phyloP scores from a whole-genome alignment of 2,888 invertebrate species.

The Agrochola lychnidis region DNA sequence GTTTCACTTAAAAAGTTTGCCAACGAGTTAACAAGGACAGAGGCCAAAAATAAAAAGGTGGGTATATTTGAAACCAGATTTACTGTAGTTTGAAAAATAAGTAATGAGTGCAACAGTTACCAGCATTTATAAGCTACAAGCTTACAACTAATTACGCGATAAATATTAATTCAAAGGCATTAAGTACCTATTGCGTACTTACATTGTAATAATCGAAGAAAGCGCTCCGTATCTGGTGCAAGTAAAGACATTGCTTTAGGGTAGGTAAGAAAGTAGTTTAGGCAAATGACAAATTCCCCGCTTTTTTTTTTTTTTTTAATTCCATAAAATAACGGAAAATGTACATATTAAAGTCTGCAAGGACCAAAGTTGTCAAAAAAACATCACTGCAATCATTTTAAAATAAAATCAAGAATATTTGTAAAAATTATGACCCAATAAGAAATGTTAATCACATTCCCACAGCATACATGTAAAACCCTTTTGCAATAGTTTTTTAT shows the following conservation, averaged over 20 bases:
- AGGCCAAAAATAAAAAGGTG: not conserved
- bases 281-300: not conserved
- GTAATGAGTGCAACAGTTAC: not conserved
- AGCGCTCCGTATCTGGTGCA: slow-evolving; percentile 33
- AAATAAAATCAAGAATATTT: too few species aligned
- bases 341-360: not conserved
- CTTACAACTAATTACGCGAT: not conserved
- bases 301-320: too few species aligned
- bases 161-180: not conserved
- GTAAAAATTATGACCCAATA: not conserved
- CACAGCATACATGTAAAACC: not conserved
- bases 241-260: slow-evolving; percentile 22
- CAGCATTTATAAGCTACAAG: not conserved
- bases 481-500: not conserved
- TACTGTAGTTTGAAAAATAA: not conserved
- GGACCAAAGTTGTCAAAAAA: too few species aligned
- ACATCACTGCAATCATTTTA: too few species aligned
- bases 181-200: slow-evolving; percentile 28
- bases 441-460: not conserved
- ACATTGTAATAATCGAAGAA: slow-evolving; percentile 56
- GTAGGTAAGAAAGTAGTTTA: not conserved
- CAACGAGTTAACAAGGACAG: not conserved
- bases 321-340: not conserved
- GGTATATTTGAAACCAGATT: not conserved
- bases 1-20: not conserved